Percentiles rank a stretch among this genome's conserved stretches.
Evolutionary conservation across 2,113 vertebrate genomes (phyloP).

Genomic region (Mohoua ochrocephala): DNA sequence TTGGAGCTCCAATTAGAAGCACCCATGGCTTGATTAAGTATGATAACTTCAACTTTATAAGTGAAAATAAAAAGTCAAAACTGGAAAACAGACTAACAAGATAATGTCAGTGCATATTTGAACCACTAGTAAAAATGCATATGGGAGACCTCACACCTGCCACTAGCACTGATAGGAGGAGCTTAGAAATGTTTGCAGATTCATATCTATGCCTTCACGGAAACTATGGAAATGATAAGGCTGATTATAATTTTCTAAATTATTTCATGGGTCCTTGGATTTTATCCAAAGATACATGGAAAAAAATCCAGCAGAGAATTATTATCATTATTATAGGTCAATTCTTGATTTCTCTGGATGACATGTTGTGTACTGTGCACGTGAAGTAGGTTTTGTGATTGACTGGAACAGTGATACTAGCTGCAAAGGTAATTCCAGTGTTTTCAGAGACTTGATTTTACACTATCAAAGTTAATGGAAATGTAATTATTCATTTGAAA

Average conservation of each 20-base stretch:
- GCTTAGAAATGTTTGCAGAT: neutral
- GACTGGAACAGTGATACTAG: neutral
- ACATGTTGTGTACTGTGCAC: neutral
- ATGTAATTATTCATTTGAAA: neutral
- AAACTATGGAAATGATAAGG: neutral
- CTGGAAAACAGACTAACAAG: neutral
- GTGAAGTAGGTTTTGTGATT: neutral
- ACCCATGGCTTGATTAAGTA: neutral
- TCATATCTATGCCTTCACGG: neutral
- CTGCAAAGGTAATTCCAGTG: neutral
- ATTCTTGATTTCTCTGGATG: neutral
- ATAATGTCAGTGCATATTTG: neutral
- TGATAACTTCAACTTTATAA: neutral
- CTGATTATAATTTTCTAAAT: neutral
- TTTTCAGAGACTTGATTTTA: neutral
- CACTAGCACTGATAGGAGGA: neutral
- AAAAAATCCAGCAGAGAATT: neutral
- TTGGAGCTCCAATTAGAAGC: neutral
- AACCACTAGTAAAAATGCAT: neutral
- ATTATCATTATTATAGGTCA: neutral
- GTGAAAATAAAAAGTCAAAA: neutral
- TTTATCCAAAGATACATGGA: neutral
- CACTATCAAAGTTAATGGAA: neutral
- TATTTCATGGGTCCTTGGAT: neutral
- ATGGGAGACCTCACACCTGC: neutral